Evolutionary conservation across 2,113 vertebrate genomes (phyloP).

Genomic region (Daphoenositta chrysoptera): DNA sequence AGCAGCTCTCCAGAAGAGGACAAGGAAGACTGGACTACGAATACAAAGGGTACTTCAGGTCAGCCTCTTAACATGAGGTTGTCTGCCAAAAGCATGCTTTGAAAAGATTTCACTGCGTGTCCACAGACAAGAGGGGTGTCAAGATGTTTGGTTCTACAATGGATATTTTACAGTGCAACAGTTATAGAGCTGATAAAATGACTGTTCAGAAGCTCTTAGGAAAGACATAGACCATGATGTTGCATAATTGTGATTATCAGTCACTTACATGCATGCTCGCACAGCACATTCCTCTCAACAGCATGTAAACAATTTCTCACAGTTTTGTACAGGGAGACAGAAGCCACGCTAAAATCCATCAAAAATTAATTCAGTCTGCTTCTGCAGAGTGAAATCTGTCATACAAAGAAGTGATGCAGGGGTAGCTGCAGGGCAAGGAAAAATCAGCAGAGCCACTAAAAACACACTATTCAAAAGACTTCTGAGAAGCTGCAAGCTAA

Average conservation of each 20-base stretch:
- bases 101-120: background rate
- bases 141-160: background rate
- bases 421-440: background rate
- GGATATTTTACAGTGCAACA: background rate
- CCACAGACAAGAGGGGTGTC: background rate
- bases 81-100: background rate
- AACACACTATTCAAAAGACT: background rate
- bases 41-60: background rate
- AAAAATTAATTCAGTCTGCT: background rate
- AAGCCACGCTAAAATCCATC: background rate
- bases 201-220: background rate
- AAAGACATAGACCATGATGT: background rate
- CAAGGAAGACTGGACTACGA: background rate
- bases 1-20: background rate
- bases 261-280: background rate
- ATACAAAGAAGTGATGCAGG: background rate
- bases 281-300: background rate
- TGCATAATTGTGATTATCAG: background rate
- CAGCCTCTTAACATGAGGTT: background rate
- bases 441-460: background rate
- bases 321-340: background rate
- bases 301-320: background rate
- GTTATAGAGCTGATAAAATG: background rate
- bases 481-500: conserved; percentile 11
- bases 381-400: background rate